Evolutionary conservation across 2,113 vertebrate species (phyloP).

Genomic region (Clarias magur): DNA sequence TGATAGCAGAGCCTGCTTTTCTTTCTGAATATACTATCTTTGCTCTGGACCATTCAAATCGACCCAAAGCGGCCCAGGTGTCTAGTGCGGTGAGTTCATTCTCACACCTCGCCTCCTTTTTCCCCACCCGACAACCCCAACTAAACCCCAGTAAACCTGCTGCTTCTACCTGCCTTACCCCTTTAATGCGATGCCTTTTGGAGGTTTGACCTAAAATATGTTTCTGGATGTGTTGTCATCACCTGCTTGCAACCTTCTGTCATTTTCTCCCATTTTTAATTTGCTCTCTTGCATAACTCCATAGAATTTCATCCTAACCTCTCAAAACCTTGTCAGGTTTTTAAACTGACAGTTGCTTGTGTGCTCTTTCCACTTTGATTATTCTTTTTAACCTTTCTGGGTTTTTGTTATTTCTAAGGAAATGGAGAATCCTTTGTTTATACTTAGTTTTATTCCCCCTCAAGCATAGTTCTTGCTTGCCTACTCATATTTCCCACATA

Average conservation of each 20-base stretch:
- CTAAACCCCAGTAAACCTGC: constrained; percentile 38
- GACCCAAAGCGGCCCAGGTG: constrained; percentile 86
- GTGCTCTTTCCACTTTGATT: constrained; percentile 69
- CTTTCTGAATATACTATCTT: constrained; percentile 99
- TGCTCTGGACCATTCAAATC: constrained; percentile 98
- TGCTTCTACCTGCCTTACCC: constrained; percentile 64
- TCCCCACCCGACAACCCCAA: constrained; percentile 57
- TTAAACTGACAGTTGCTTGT: constrained; percentile 66
- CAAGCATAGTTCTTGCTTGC: constrained; percentile 47
- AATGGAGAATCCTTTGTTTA: constrained; percentile 39
- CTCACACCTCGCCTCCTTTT: constrained; percentile 67
- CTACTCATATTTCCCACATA: background rate
- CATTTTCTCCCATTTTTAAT: constrained; percentile 55
- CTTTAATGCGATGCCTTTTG: constrained; percentile 71
- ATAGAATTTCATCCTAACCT: constrained; percentile 80
- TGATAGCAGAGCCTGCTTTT: constrained; percentile 99
- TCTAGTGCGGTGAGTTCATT: constrained; percentile 92
- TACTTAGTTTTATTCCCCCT: constrained; percentile 37
- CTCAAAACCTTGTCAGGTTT: constrained; percentile 63
- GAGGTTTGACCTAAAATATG: constrained; percentile 71
- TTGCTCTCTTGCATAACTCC: constrained; percentile 66
- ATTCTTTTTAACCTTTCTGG: constrained; percentile 54
- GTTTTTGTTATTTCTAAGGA: constrained; percentile 38
- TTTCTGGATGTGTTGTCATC: constrained; percentile 65
- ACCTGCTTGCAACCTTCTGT: constrained; percentile 78